phyloP scores from a whole-genome alignment of 2,888 invertebrate genomes.

The Thera britannica region DNA sequence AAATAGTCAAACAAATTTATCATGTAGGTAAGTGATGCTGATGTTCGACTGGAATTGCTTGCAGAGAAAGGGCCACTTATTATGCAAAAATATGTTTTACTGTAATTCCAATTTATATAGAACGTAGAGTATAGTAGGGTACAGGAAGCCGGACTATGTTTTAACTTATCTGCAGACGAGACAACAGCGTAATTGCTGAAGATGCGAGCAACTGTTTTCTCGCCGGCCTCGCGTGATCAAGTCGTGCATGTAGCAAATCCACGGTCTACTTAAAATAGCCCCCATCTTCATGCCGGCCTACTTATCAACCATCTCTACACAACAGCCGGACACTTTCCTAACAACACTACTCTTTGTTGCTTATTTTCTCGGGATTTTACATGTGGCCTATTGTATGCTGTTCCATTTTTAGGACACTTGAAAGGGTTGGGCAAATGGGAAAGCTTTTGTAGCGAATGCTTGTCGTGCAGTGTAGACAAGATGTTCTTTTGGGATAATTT shows the following conservation, averaged over 20 bases:
- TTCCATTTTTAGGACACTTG: slow-evolving; percentile 57
- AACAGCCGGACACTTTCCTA: slow-evolving; percentile 52
- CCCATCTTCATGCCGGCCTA: slow-evolving; percentile 37
- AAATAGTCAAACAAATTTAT: too few relatives aligned
- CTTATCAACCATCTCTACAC: slow-evolving; percentile 37
- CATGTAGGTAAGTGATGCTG: too few relatives aligned
- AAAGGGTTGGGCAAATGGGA: slow-evolving; percentile 48
- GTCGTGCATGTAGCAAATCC: slow-evolving; percentile 39
- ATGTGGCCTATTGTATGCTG: slow-evolving; percentile 55
- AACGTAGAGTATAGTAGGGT: too few relatives aligned
- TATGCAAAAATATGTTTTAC: too few relatives aligned
- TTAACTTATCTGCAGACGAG: too few relatives aligned
- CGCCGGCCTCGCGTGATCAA: slow-evolving; percentile 26
- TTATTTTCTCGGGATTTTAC: slow-evolving; percentile 50
- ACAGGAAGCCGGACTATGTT: too few relatives aligned
- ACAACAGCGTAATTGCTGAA: background rate
- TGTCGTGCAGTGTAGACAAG: slow-evolving; percentile 33
- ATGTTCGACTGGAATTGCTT: too few relatives aligned
- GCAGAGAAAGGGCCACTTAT: too few relatives aligned
- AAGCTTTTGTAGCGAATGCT: slow-evolving; percentile 39
- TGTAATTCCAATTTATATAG: too few relatives aligned
- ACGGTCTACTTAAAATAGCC: slow-evolving; percentile 40
- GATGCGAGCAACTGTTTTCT: slow-evolving; percentile 22
- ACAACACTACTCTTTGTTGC: slow-evolving; percentile 55
- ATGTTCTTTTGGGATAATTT: slow-evolving; percentile 40